Conservation (phyloP, 2,888 invertebrate genomes). For the Trimorus sp. region DNA sequence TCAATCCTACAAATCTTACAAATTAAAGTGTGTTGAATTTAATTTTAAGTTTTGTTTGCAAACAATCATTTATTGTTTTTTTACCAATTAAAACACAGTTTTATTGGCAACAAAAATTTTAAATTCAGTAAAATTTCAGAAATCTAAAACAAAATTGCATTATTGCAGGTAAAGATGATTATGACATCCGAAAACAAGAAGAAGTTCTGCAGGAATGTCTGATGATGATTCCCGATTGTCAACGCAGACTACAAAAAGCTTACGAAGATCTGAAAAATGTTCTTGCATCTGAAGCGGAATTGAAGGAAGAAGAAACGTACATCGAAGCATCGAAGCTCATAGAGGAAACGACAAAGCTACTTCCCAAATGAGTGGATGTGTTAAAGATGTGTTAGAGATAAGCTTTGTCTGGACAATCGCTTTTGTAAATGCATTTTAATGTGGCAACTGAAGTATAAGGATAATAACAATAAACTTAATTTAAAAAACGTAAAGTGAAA, state of each 20-base stretch:
- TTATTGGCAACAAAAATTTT: too few relatives aligned
- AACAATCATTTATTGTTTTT: too few relatives aligned
- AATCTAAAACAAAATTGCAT: background rate
- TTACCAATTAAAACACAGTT: too few relatives aligned
- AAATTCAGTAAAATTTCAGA: too few relatives aligned
- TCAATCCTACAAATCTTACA: too few relatives aligned
- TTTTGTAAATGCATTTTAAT: constrained; percentile 33
- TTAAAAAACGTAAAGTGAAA: constrained; percentile 23
- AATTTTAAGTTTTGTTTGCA: too few relatives aligned
- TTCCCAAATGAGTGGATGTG: constrained; percentile 74
- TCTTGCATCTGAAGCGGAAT: constrained; percentile 88
- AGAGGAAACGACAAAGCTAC: constrained; percentile 82
- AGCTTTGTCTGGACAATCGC: background rate
- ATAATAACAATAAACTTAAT: constrained; percentile 16
- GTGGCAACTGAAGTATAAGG: background rate
- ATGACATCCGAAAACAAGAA: constrained; percentile 91
- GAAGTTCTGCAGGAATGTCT: constrained; percentile 94
- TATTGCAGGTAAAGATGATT: constrained; percentile 87
- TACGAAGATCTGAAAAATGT: constrained; percentile 88
- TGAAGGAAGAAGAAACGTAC: constrained; percentile 89
- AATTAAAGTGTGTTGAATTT: too few relatives aligned
- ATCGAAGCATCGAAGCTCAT: constrained; percentile 86
- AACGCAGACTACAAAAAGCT: constrained; percentile 89
- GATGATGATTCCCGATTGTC: constrained; percentile 97
- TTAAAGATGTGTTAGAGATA: constrained; percentile 61